Evolutionary conservation across 1,140 invertebrate species (phyloP).

Genomic region (Globodera rostochiensis): DNA sequence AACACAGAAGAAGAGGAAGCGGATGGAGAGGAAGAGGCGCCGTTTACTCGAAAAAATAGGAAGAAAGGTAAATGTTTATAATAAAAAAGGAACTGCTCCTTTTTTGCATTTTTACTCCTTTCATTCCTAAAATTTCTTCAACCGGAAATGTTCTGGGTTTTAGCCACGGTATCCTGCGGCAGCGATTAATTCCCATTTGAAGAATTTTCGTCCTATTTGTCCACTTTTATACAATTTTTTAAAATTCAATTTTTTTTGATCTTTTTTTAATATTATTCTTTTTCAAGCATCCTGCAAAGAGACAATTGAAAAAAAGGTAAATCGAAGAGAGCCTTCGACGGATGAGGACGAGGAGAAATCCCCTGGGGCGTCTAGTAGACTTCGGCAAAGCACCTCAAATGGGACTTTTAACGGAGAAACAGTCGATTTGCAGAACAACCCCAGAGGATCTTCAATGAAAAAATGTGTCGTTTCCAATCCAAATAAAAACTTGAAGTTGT

Average conservation of each 20-base stretch:
- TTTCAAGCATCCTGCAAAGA: slow-evolving; percentile 9
- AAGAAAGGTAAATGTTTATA: slow-evolving; percentile 12
- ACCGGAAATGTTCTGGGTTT: no score
- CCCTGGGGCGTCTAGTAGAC: not conserved
- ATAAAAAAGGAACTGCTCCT: no score
- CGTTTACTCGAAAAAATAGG: not conserved
- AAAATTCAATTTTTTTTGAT: not conserved
- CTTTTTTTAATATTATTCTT: not conserved
- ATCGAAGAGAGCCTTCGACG: slow-evolving; percentile 15
- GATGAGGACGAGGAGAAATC: slow-evolving; percentile 14
- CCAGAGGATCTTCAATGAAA: not conserved
- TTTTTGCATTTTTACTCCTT: no score
- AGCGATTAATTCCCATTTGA: no score
- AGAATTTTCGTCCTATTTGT: no score
- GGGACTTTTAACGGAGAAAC: not conserved
- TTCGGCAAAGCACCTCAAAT: not conserved
- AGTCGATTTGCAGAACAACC: not conserved
- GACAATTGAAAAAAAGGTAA: not conserved
- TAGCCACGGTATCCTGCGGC: no score
- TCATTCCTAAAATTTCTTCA: no score
- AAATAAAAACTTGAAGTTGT: not conserved
- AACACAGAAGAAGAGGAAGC: slow-evolving; percentile 11
- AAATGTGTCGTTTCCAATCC: slow-evolving; percentile 24
- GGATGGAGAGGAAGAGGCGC: not conserved
- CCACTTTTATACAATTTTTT: not conserved